These are phyloP conservation scores for Drosophila asahinai DNA, from an alignment of 1,140 invertebrate genomes.

Conservation along the genomic window DNA sequence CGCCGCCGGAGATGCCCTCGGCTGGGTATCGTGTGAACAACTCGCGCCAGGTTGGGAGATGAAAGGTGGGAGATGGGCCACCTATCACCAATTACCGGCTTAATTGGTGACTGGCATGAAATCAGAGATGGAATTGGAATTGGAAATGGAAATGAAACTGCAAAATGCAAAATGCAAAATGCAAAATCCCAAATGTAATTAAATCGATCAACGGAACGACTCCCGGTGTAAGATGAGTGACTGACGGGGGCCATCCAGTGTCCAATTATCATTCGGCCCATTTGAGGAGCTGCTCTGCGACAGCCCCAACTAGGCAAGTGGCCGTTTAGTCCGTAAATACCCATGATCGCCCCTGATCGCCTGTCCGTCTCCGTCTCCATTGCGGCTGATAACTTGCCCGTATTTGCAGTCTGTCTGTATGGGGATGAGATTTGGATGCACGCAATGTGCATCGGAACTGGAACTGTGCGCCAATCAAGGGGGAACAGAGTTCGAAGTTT, in stretches of 20 bases:
- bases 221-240: slow-evolving; percentile 23
- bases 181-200: slow-evolving; percentile 43
- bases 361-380: neutral
- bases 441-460: slow-evolving; percentile 10
- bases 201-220: slow-evolving; percentile 47
- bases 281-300: neutral
- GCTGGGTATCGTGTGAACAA: slow-evolving; percentile 71
- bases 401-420: neutral
- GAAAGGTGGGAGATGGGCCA: neutral
- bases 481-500: neutral
- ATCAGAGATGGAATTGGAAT: slow-evolving; percentile 20
- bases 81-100: slow-evolving; percentile 45
- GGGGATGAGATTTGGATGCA: slow-evolving; percentile 4
- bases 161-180: slow-evolving; percentile 23
- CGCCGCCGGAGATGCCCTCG: slow-evolving; percentile 73
- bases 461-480: neutral
- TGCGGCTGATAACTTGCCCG: neutral
- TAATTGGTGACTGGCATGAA: slow-evolving; percentile 67
- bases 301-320: neutral
- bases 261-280: too few species aligned
- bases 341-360: slow-evolving; percentile 2
- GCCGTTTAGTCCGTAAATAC: slow-evolving; percentile 24
- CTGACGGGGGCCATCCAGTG: neutral
- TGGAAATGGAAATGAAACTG: slow-evolving; percentile 22
- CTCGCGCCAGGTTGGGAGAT: neutral